phyloP scores from a whole-genome alignment of 2,113 vertebrate species.

The Indicator maculatus region DNA sequence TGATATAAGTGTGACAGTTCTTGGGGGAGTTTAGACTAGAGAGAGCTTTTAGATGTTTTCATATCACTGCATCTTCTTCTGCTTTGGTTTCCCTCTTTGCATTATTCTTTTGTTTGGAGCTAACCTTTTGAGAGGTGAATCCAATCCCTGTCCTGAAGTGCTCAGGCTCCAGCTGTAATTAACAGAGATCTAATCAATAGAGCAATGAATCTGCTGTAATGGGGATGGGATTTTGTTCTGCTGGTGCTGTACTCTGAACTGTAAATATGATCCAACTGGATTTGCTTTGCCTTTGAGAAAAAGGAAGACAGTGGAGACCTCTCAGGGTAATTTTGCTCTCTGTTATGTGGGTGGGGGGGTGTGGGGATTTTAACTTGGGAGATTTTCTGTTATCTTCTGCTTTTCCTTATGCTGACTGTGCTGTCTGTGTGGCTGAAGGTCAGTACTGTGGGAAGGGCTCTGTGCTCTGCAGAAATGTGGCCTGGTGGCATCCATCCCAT shows the following conservation, averaged over 20 bases:
- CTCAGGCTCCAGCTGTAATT: neutral
- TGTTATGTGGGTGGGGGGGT: neutral
- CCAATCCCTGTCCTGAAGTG: neutral
- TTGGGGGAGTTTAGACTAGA: neutral
- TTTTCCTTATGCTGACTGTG: neutral
- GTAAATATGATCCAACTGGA: slow-evolving; percentile 30
- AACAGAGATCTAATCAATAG: neutral
- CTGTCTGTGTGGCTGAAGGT: neutral
- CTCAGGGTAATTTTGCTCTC: neutral
- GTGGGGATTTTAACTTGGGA: neutral
- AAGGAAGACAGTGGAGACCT: neutral
- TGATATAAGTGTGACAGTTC: neutral
- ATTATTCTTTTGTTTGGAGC: neutral
- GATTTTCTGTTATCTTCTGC: neutral
- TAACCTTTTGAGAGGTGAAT: neutral
- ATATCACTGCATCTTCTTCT: neutral
- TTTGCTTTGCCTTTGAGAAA: slow-evolving; percentile 15
- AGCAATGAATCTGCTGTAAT: slow-evolving; percentile 1
- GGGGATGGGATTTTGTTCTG: neutral
- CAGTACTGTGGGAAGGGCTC: neutral
- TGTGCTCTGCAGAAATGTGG: neutral
- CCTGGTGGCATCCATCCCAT: neutral
- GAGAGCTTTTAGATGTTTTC: neutral
- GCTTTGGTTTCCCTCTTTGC: neutral
- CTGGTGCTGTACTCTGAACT: slow-evolving; percentile 18